These are phyloP conservation scores for Ips nitidus DNA, from an alignment of 1,140 invertebrate species.

Conservation along the genomic window DNA sequence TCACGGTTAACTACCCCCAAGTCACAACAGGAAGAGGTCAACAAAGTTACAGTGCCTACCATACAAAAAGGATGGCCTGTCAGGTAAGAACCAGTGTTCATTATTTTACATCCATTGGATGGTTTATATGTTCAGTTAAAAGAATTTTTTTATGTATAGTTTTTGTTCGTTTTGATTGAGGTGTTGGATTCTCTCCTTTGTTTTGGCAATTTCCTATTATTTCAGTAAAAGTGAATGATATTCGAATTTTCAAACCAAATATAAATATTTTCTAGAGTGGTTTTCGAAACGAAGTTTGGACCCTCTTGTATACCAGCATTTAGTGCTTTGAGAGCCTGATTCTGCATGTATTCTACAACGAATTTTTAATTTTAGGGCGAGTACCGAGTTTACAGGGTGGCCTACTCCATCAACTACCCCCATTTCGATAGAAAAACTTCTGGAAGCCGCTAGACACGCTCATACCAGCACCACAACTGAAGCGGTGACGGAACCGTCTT, in stretches of 20 bases:
- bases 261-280: conserved; percentile 2
- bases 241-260: not conserved
- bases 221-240: too few relatives aligned
- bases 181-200: too few relatives aligned
- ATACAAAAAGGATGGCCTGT: conserved; percentile 81
- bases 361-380: conserved; percentile 61
- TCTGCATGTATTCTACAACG: too few relatives aligned
- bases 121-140: too few relatives aligned
- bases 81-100: conserved; percentile 57
- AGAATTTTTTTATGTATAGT: too few relatives aligned
- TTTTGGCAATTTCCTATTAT: too few relatives aligned
- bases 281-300: too few relatives aligned
- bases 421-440: conserved; percentile 77
- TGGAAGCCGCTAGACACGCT: conserved; percentile 70
- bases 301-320: too few relatives aligned
- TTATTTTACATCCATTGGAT: not conserved
- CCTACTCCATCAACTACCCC: conserved; percentile 81
- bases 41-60: conserved; percentile 59
- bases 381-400: conserved; percentile 88
- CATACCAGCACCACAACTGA: conserved; percentile 55
- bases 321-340: too few relatives aligned
- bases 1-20: conserved; percentile 62
- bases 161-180: too few relatives aligned
- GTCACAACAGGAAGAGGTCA: conserved; percentile 48
- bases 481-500: conserved; percentile 58